Evolutionary conservation across 1,140 invertebrate species (phyloP).

Genomic region (Panagrolaimus sp.): DNA sequence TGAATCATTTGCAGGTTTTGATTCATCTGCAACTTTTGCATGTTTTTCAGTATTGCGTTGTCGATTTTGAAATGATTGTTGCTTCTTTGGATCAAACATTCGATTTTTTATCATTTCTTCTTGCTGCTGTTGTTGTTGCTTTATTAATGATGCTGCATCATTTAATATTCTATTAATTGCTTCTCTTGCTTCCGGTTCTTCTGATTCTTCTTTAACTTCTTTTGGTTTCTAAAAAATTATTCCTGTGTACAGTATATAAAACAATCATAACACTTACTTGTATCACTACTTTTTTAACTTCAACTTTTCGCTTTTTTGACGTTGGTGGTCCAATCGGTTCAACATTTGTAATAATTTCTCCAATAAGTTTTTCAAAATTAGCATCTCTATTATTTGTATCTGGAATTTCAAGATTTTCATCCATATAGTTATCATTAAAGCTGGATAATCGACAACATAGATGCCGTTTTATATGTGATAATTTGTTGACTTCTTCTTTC

Average conservation of each 20-base stretch:
- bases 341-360: not conserved
- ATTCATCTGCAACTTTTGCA: no score
- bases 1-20: no score
- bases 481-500: not conserved
- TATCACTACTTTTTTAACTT: not conserved
- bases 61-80: not conserved
- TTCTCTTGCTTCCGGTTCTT: conserved; percentile 5
- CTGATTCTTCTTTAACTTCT: not conserved
- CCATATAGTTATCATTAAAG: not conserved
- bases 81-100: no score
- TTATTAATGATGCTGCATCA: not conserved
- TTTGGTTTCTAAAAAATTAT: not conserved
- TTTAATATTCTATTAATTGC: not conserved
- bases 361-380: not conserved
- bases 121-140: conserved; percentile 11
- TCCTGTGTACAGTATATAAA: no score
- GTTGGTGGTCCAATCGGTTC: not conserved
- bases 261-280: no score
- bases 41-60: not conserved
- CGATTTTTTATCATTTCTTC: not conserved
- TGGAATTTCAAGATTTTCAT: not conserved
- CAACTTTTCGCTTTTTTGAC: not conserved
- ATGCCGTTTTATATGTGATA: not conserved
- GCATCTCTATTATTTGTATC: not conserved
- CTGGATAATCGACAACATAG: not conserved